phyloP scores from a whole-genome alignment of 2,888 invertebrate genomes.

The Lycocerus yunnanus region DNA sequence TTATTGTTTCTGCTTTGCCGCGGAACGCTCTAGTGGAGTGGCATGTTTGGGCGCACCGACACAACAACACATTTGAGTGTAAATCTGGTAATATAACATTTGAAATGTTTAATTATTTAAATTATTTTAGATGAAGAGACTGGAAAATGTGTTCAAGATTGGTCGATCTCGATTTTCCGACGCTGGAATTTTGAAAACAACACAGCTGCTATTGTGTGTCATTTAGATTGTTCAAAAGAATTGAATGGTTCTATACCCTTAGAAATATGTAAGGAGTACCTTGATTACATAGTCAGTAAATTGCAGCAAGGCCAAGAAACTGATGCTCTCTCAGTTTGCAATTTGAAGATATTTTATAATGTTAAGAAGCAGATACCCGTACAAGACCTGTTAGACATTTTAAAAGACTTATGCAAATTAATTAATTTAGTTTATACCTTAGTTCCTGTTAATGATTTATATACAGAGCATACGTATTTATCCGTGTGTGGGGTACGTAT shows the following conservation, averaged over 20 bases:
- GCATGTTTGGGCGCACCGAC: slow-evolving; percentile 91
- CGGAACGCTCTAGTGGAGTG: slow-evolving; percentile 84
- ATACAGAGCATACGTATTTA: slow-evolving; percentile 80
- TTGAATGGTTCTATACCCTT: slow-evolving; percentile 55
- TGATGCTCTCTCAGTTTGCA: slow-evolving; percentile 66
- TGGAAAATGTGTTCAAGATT: slow-evolving; percentile 78
- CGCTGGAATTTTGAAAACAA: slow-evolving; percentile 90
- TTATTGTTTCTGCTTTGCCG: slow-evolving; percentile 82
- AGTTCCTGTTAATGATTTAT: slow-evolving; percentile 79
- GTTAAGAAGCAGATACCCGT: slow-evolving; percentile 61
- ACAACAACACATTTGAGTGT: slow-evolving; percentile 89
- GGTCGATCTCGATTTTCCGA: slow-evolving; percentile 80
- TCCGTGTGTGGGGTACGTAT: slow-evolving; percentile 82
- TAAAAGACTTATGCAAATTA: slow-evolving; percentile 60
- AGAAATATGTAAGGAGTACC: slow-evolving; percentile 60
- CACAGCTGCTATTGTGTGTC: slow-evolving; percentile 83
- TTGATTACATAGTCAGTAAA: slow-evolving; percentile 60
- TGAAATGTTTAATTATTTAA: slow-evolving; percentile 5
- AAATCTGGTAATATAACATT: slow-evolving; percentile 38
- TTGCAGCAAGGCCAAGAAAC: slow-evolving; percentile 59
- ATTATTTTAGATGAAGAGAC: slow-evolving; percentile 81
- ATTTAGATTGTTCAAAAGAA: slow-evolving; percentile 61
- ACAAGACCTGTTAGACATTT: slow-evolving; percentile 52
- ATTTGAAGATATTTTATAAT: slow-evolving; percentile 78
- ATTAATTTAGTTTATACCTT: slow-evolving; percentile 70